Conservation (phyloP, 2,113 vertebrate genomes). For the Lagopus muta region DNA sequence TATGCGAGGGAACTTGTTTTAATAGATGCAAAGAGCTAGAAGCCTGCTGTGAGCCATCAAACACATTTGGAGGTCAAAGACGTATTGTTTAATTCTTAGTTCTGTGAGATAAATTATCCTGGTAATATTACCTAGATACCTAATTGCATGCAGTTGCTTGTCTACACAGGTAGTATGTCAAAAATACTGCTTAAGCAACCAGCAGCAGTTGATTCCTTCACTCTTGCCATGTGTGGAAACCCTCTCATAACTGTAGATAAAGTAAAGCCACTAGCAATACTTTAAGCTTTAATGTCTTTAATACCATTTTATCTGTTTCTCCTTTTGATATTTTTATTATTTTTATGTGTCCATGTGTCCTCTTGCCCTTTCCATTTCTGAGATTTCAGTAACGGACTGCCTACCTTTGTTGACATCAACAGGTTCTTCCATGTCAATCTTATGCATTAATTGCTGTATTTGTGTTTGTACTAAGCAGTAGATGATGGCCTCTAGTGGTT, state of each 20-base stretch:
- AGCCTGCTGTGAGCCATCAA: constrained; percentile 53
- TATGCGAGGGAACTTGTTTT: neutral
- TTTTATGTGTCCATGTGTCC: neutral
- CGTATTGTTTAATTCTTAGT: neutral
- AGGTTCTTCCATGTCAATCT: neutral
- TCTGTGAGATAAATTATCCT: neutral
- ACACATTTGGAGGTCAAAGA: constrained; percentile 51
- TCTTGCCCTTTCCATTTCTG: neutral
- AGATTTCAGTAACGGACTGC: neutral
- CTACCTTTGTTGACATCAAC: neutral
- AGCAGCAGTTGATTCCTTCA: neutral
- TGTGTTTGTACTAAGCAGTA: constrained; percentile 17
- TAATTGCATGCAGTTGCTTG: neutral
- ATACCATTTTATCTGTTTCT: fast-evolving
- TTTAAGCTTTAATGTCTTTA: neutral
- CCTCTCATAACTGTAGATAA: neutral
- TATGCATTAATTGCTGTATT: neutral
- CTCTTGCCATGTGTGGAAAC: neutral
- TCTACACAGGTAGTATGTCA: neutral
- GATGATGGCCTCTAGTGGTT: constrained; percentile 65
- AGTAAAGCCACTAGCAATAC: neutral
- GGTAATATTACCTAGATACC: constrained; percentile 28
- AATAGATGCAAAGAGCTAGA: constrained; percentile 19
- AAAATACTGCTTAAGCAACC: neutral
- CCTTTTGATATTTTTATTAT: neutral